A percentile compares a stretch with the other conserved stretches of the same genome.
These are phyloP conservation scores for Furcula furcula DNA, from an alignment of 2,888 invertebrate species.

Conservation along the genomic window DNA sequence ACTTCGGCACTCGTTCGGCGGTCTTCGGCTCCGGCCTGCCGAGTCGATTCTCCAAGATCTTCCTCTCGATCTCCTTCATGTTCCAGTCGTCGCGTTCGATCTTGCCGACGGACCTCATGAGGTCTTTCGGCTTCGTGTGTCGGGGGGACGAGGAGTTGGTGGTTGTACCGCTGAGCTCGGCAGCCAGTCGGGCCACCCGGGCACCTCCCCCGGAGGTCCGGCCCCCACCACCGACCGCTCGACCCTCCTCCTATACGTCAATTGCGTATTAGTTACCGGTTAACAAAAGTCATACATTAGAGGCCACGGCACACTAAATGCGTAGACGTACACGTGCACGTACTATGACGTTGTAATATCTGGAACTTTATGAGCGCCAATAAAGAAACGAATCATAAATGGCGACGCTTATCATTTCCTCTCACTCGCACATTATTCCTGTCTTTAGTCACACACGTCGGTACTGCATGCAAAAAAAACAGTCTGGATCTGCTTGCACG, in stretches of 20 bases:
- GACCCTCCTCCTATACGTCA: slow-evolving; percentile 66
- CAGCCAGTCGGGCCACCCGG: slow-evolving; percentile 80
- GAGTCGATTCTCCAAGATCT: slow-evolving; percentile 89
- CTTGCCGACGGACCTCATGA: slow-evolving; percentile 93
- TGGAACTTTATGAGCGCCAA: too few relatives aligned
- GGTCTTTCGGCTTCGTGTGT: slow-evolving; percentile 88
- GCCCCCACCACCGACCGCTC: slow-evolving; percentile 57
- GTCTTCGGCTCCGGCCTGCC: slow-evolving; percentile 82
- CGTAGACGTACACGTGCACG: too few relatives aligned
- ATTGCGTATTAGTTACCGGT: too few relatives aligned
- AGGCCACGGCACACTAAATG: too few relatives aligned
- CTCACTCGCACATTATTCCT: too few relatives aligned
- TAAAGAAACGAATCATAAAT: too few relatives aligned
- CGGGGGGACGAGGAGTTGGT: slow-evolving; percentile 81
- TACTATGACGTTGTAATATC: too few relatives aligned
- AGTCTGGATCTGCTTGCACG: too few relatives aligned
- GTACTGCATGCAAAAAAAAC: too few relatives aligned
- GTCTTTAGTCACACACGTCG: too few relatives aligned
- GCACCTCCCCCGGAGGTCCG: slow-evolving; percentile 55
- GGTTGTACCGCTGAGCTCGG: slow-evolving; percentile 87
- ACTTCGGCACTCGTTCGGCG: slow-evolving; percentile 93
- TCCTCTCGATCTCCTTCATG: slow-evolving; percentile 93
- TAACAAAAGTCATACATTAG: too few relatives aligned
- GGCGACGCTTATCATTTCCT: too few relatives aligned
- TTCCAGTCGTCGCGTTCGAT: slow-evolving; percentile 96